Evolutionary conservation across 2,888 invertebrate genomes (phyloP).

Genomic region (Philereme vetulata): DNA sequence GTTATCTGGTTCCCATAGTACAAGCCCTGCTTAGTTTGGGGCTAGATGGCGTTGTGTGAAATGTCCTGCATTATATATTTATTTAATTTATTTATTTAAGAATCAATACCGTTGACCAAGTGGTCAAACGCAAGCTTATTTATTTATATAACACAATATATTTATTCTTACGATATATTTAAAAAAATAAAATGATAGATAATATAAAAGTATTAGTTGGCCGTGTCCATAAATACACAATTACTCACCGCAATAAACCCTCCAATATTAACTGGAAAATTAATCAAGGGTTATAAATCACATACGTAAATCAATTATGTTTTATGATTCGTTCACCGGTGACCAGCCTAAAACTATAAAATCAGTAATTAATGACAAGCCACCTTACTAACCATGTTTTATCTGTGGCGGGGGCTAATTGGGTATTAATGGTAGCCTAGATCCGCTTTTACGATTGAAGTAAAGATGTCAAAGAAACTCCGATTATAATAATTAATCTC

Average conservation of each 20-base stretch:
- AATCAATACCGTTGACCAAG: too few relatives aligned
- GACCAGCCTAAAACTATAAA: slow-evolving; percentile 2
- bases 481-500: neutral
- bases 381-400: too few relatives aligned
- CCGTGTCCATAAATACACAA: neutral
- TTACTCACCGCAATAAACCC: neutral
- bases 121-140: too few relatives aligned
- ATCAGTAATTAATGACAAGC: neutral
- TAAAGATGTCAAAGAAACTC: neutral
- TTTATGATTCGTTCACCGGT: neutral
- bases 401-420: neutral
- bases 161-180: too few relatives aligned
- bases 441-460: slow-evolving; percentile 1
- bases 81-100: too few relatives aligned
- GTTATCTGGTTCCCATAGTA: too few relatives aligned
- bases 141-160: too few relatives aligned
- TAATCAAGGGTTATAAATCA: neutral
- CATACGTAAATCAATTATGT: slow-evolving; percentile 3
- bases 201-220: neutral
- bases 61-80: too few relatives aligned
- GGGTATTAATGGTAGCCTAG: slow-evolving; percentile 2
- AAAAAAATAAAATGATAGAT: too few relatives aligned
- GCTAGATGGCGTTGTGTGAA: too few relatives aligned
- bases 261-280: neutral
- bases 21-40: too few relatives aligned